These are phyloP conservation scores for Nezara viridula DNA, from an alignment of 2,888 invertebrate species.

Conservation along the genomic window DNA sequence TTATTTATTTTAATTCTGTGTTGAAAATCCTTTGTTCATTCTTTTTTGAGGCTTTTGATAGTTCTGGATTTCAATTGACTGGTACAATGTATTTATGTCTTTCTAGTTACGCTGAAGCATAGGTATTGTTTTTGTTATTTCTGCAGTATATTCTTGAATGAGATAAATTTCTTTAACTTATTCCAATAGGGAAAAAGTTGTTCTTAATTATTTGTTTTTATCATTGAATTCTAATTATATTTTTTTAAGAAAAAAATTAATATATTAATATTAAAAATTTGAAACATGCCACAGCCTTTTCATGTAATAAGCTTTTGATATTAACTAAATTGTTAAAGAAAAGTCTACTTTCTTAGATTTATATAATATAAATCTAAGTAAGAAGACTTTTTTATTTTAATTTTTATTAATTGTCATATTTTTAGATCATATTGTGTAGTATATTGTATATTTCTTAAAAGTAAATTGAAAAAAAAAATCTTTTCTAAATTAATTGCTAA, in stretches of 20 bases:
- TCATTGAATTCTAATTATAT: background rate
- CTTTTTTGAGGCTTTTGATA: background rate
- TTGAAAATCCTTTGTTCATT: background rate
- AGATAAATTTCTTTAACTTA: background rate
- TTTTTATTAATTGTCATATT: no score
- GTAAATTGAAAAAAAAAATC: no score
- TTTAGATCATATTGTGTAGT: no score
- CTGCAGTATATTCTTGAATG: background rate
- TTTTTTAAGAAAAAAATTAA: background rate
- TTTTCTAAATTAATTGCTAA: no score
- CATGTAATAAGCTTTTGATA: background rate
- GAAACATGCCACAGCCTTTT: conserved; percentile 25
- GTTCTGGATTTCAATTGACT: background rate
- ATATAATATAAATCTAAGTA: no score
- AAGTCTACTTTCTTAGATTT: background rate
- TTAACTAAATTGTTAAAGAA: background rate
- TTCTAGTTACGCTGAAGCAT: background rate
- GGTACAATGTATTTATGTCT: background rate
- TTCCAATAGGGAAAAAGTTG: background rate
- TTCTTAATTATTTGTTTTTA: background rate
- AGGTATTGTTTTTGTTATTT: background rate
- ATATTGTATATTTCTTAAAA: background rate
- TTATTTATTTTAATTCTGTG: background rate
- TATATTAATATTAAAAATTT: background rate
- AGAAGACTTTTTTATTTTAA: no score